Percentiles rank a stretch among this genome's conserved stretches.
Conservation (phyloP, 2,888 invertebrate genomes). For the Pyrgus malvae region DNA sequence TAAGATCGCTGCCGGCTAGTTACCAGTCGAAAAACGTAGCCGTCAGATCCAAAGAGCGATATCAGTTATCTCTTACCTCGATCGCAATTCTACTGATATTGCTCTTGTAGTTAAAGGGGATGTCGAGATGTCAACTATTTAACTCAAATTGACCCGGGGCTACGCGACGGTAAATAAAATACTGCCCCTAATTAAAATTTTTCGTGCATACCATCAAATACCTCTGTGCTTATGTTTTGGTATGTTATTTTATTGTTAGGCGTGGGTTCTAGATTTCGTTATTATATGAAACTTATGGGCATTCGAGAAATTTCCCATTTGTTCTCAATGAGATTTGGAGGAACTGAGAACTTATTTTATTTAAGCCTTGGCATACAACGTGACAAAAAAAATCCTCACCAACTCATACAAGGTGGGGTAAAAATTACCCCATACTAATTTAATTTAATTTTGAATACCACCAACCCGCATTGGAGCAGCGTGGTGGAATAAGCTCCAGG, state of each 20-base stretch:
- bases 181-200: slow-evolving; percentile 53
- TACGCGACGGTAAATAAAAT: slow-evolving; percentile 47
- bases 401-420: too few relatives aligned
- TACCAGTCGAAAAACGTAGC: slow-evolving; percentile 57
- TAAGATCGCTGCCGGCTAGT: slow-evolving; percentile 58
- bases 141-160: slow-evolving; percentile 42
- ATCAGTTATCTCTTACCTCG: slow-evolving; percentile 57
- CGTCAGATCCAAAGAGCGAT: slow-evolving; percentile 64
- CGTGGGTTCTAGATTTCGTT: slow-evolving; percentile 20
- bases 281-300: slow-evolving; percentile 9
- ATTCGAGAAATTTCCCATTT: too few relatives aligned
- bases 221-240: slow-evolving; percentile 34
- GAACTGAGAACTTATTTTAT: too few relatives aligned
- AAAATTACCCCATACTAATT: too few relatives aligned
- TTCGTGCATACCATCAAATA: slow-evolving; percentile 38
- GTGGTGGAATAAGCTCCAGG: too few relatives aligned
- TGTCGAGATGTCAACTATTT: slow-evolving; percentile 50
- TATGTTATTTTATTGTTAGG: slow-evolving; percentile 39
- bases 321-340: too few relatives aligned
- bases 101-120: slow-evolving; percentile 49
- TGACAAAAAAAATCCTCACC: too few relatives aligned
- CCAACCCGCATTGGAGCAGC: too few relatives aligned
- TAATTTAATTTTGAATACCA: too few relatives aligned
- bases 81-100: slow-evolving; percentile 63
- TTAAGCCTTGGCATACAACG: too few relatives aligned